Evolutionary conservation across 1,140 invertebrate species (phyloP).

Genomic region (Ooceraea biroi): DNA sequence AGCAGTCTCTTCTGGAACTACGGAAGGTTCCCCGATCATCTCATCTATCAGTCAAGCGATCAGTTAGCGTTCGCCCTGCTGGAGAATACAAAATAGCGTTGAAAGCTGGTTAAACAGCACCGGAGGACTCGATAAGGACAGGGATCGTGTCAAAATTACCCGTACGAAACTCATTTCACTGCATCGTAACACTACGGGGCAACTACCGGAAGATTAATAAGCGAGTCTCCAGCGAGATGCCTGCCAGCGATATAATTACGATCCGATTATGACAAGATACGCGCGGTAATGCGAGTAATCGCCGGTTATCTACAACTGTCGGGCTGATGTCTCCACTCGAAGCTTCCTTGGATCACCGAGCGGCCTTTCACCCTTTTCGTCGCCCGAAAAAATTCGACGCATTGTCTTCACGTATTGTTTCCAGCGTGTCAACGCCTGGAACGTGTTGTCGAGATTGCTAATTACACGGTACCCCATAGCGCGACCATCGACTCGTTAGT

Average conservation of each 20-base stretch:
- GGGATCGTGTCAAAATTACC: slow-evolving; percentile 47
- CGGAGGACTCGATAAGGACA: background rate
- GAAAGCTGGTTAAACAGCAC: slow-evolving; percentile 6
- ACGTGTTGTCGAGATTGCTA: background rate
- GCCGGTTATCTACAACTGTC: slow-evolving; percentile 20
- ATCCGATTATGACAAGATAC: slow-evolving; percentile 33
- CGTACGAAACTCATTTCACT: slow-evolving; percentile 38
- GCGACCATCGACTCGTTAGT: background rate
- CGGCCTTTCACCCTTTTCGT: background rate
- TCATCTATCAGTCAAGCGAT: slow-evolving; percentile 48
- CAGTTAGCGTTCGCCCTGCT: background rate
- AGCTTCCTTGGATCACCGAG: background rate
- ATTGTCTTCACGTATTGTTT: slow-evolving; percentile 12
- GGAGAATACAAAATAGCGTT: slow-evolving; percentile 39
- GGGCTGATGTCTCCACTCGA: slow-evolving; percentile 42
- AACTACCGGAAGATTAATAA: slow-evolving; percentile 40
- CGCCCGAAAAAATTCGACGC: background rate
- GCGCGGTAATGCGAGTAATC: slow-evolving; percentile 34
- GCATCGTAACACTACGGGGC: background rate
- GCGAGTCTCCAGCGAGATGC: slow-evolving; percentile 30
- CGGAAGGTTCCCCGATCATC: slow-evolving; percentile 38
- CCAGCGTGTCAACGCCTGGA: no score
- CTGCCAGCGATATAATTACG: slow-evolving; percentile 41
- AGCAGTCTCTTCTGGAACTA: slow-evolving; percentile 32
- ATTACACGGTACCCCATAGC: background rate